A percentile compares a stretch with the other conserved stretches of the same genome.
Evolutionary conservation across 2,797 vertebrate genomes (phyloP).

Genomic region (Liparis tanakae): DNA sequence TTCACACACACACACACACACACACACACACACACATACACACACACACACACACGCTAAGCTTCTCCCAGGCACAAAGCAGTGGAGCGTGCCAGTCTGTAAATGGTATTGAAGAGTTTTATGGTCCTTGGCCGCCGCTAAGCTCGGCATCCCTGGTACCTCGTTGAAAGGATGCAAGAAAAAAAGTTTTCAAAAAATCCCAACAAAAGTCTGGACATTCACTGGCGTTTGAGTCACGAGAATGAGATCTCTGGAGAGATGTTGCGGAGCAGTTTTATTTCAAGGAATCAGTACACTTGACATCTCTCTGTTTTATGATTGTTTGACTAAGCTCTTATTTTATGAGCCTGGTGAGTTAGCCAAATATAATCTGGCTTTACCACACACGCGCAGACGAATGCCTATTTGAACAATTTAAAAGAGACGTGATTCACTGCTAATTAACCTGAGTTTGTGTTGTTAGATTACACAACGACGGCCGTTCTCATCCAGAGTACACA

Average conservation of each 20-base stretch:
- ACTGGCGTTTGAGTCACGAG: background rate
- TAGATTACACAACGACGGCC: slow-evolving; percentile 4
- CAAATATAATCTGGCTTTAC: background rate
- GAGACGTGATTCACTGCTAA: background rate
- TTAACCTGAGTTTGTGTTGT: slow-evolving; percentile 16
- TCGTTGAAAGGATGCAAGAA: background rate
- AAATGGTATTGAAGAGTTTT: slow-evolving; percentile 5
- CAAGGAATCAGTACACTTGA: background rate
- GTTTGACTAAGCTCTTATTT: background rate
- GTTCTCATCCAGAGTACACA: slow-evolving; percentile 13
- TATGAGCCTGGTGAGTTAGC: background rate
- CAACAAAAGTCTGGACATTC: background rate
- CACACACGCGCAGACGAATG: background rate
- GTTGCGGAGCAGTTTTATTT: background rate
- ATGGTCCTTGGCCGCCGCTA: background rate
- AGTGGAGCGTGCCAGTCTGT: background rate
- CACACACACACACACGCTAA: slow-evolving; percentile 6
- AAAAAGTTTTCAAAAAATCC: background rate
- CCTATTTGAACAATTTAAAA: background rate
- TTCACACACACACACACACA: slow-evolving; percentile 4
- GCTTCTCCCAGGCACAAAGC: slow-evolving; percentile 13
- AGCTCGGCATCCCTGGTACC: background rate
- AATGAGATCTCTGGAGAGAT: background rate
- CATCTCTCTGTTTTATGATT: background rate
- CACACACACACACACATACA: slow-evolving; percentile 8